Evolutionary conservation across 1,140 invertebrate species (phyloP).

Genomic region (Helicoverpa zea): DNA sequence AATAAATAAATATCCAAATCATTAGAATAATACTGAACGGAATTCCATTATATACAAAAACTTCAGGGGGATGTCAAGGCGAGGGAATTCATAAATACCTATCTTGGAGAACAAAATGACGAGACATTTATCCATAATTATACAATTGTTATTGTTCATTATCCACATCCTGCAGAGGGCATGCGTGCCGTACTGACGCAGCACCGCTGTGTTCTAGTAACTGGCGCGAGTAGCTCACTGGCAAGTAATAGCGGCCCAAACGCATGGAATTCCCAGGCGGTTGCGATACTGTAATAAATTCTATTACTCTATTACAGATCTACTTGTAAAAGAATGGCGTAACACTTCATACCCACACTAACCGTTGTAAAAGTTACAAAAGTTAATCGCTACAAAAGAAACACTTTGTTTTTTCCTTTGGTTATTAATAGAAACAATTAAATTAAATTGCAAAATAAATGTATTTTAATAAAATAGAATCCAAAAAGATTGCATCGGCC

Average conservation of each 20-base stretch:
- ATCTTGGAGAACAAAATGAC: no score
- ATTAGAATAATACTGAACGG: no score
- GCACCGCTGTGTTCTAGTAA: neutral
- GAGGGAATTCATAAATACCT: neutral
- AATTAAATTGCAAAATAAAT: no score
- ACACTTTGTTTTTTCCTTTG: neutral
- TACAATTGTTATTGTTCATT: no score
- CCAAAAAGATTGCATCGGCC: constrained; percentile 89
- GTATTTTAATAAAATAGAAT: no score
- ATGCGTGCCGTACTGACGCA: neutral
- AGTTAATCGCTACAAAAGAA: neutral
- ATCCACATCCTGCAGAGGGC: neutral
- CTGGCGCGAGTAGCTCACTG: neutral
- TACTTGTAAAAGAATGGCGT: constrained; percentile 19
- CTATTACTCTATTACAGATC: neutral
- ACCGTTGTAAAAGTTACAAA: no score
- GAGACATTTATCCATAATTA: no score
- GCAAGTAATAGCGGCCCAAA: neutral
- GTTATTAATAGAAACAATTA: neutral
- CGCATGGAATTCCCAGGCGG: constrained; percentile 16
- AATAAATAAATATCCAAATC: no score
- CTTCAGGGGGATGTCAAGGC: constrained; percentile 14
- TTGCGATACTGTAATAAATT: constrained; percentile 9
- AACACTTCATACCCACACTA: constrained; percentile 6
- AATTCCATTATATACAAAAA: neutral